Evolutionary conservation across 2,888 invertebrate species (phyloP), one percentile per base, ranked within the genome.

Genomic region (Oithona nana): DNA sequence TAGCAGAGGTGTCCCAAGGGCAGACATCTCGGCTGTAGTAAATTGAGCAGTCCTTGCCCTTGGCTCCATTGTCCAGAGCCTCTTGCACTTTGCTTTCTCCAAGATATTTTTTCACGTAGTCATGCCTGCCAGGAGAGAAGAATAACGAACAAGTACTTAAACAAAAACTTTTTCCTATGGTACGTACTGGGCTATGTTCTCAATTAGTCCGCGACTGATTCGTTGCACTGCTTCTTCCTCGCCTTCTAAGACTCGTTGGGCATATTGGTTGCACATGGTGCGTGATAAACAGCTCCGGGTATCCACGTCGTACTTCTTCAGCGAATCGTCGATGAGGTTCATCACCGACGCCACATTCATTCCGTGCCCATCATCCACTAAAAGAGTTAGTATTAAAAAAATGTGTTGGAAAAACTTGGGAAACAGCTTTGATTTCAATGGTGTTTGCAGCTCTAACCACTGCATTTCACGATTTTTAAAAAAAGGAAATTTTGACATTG

Each of bases 291-390:
- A 57, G 1, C 28, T 28, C 2, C 29, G 11, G 3, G 57, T 57
- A 57, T 57, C 57, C 16, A 57, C 30, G 4, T 57, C 57, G 22
- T 57, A 57, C n/a, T 28, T 24, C 11, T 57, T 28, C 20, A 57
- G 20, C 28, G 57, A 26, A 16, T 57, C 28, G 28, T 57, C 57
- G 1, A 57, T 28, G 1, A 28, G 24, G 20, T 57, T 57, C 1
- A 28, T 28, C 11, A 57, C 2, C 13, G 26, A 28, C n/a, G 57
- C 24, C n/a, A 57, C 28, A 22, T 57, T 29, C 28, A 39, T 39
- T 6, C 57, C 28, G 13, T 24, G 28, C n/a, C 28, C 57, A n/a
- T 57, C 57, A 28, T 28, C 57, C 28, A n/a, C n/a, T 2, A 16
- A n/a, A n/a, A n/a, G n/a, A n/a, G n/a, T n/a, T n/a, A n/a, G n/a